phyloP scores from a whole-genome alignment of 1,140 invertebrate species.

The Panagrolaimus sp. region DNA sequence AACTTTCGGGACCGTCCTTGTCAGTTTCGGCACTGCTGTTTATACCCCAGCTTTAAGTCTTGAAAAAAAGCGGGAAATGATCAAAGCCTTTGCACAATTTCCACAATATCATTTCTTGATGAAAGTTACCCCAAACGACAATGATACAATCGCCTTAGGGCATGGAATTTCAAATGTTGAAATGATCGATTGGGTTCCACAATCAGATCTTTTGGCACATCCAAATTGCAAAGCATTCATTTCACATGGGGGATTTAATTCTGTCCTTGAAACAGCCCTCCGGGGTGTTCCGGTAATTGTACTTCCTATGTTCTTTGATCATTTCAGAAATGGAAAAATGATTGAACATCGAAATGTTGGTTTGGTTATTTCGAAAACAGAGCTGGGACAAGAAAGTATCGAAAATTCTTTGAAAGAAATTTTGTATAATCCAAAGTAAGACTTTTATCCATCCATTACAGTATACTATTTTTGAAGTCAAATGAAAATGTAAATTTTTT shows the following conservation, averaged over 20 bases:
- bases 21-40: conserved; percentile 33
- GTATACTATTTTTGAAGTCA: too few species aligned
- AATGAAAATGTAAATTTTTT: not conserved
- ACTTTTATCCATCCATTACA: too few species aligned
- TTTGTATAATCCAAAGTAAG: not conserved
- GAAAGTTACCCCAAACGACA: conserved; percentile 33
- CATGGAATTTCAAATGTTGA: conserved; percentile 25
- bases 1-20: conserved; percentile 29
- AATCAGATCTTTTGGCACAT: conserved; percentile 37
- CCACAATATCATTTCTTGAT: conserved; percentile 40
- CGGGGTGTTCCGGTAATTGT: conserved; percentile 40
- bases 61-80: conserved; percentile 24
- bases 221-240: conserved; percentile 41
- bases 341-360: conserved; percentile 41
- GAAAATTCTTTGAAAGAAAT: not conserved
- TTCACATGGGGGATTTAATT: conserved; percentile 46
- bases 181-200: conserved; percentile 37
- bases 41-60: conserved; percentile 25
- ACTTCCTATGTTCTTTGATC: conserved; percentile 48
- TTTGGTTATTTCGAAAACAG: conserved; percentile 21
- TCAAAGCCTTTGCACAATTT: conserved; percentile 37
- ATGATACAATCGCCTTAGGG: conserved; percentile 18
- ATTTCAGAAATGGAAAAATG: conserved; percentile 42
- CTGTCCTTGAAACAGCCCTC: conserved; percentile 37
- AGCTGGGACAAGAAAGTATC: conserved; percentile 16